Conservation (phyloP, 37 sponge, comb jelly and placozoan genomes). For the Ianthella basta region DNA sequence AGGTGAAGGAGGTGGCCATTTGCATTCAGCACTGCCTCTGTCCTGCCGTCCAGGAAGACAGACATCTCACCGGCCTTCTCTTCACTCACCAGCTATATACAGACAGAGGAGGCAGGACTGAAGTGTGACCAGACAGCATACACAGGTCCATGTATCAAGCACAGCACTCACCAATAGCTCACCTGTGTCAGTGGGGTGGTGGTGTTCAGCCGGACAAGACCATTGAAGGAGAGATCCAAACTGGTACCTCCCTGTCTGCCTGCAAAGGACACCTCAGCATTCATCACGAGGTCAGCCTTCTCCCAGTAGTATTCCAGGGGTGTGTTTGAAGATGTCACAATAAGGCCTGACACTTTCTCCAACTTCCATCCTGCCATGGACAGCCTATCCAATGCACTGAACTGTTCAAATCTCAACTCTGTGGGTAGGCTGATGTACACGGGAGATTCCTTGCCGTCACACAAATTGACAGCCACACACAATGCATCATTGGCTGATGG, state of each 20-base stretch:
- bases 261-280: not conserved
- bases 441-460: not conserved
- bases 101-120: not conserved
- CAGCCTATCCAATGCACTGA: not conserved
- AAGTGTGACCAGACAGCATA: not conserved
- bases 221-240: not conserved
- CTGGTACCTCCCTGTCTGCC: not conserved
- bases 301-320: not conserved
- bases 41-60: not conserved
- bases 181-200: not conserved
- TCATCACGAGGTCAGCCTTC: not conserved
- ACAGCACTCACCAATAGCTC: not conserved
- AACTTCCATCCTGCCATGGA: not conserved
- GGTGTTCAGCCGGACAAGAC: not conserved
- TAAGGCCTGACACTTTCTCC: not conserved
- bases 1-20: slow-evolving; percentile 7
- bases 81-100: not conserved
- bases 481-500: not conserved
- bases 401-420: not conserved
- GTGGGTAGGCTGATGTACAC: slow-evolving; percentile 6
- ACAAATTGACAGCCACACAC: slow-evolving; percentile 18
- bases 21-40: slow-evolving; percentile 1
- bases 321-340: not conserved
- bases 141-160: not conserved
- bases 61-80: not conserved